Evolutionary conservation across 37 sponge, comb jelly and placozoan genomes (phyloP), one percentile per base, ranked within the genome.

Genomic region (Geodia barretti): DNA sequence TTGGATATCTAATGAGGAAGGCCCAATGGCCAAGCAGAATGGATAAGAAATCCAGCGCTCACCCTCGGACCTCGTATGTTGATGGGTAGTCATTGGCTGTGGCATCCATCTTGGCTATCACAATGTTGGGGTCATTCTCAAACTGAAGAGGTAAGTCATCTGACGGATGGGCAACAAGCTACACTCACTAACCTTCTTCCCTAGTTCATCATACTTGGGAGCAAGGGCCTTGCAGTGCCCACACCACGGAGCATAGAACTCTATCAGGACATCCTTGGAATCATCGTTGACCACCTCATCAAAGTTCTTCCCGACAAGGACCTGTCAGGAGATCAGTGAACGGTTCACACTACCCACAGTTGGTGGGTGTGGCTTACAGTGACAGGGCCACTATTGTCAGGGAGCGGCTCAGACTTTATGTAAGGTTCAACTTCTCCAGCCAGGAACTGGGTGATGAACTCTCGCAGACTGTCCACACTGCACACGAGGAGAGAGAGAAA

Each of bases 221-320:
- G 90, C 93, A 32, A 95, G 91, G 7, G 88, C 61, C 82, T 95
- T 95, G 84, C 96, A 95, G 84, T 95, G 96, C 9, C 96, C 96
- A 76, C 96, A 95, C 96, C 96, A 95, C 0, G 96, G 96, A 32
- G 96, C 96, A 87, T 95, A 95, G 84, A 95, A 95, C 81, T 95
- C 96, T 29, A 95, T 68, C 62, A 95, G 86, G 25, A 92, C 93
- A 86, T 95, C 96, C 41, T 95, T 92, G 3, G 80, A 60, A 0
- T 86, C 79, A 47, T 95, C 91, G 37, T 90, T 90, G 30, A 95
- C 96, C 43, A 95, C 83, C 39, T 83, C 88, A 70, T 92, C 96
- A 92, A 95, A 95, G 47, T 81, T 95, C 79, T 83, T 76, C 4
- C 89, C 96, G 26, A 95, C 96, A 11, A 95, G 88, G 8, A 92